Percentiles rank a stretch among this genome's conserved stretches.
phyloP scores from a whole-genome alignment of 2,797 vertebrate genomes.

The Capromys pilorides region DNA sequence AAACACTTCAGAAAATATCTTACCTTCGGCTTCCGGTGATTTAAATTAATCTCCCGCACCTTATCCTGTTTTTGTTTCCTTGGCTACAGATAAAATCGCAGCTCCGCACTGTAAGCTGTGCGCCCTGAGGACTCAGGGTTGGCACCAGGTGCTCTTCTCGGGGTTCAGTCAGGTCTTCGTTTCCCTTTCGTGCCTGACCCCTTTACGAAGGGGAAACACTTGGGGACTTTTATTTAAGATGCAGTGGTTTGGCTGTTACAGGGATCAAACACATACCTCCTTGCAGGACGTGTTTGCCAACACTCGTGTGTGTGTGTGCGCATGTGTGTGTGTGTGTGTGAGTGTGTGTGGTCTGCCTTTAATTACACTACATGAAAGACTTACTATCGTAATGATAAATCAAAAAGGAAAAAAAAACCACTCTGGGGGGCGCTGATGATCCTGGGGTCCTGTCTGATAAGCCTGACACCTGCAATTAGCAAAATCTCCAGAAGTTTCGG shows the following conservation, averaged over 20 bases:
- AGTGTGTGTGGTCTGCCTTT: neutral
- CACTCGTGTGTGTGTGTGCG: rapidly evolving
- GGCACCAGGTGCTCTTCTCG: neutral
- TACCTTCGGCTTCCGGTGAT: neutral
- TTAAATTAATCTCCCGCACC: neutral
- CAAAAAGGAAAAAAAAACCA: neutral
- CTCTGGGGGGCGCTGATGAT: neutral
- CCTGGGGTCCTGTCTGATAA: neutral
- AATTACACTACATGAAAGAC: neutral
- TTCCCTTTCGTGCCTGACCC: neutral
- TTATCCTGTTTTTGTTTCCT: neutral
- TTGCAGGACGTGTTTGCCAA: too few relatives aligned
- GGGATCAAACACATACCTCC: neutral
- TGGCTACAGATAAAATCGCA: neutral
- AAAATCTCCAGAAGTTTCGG: neutral
- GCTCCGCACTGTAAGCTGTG: neutral
- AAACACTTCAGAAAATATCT: neutral
- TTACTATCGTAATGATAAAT: too few relatives aligned
- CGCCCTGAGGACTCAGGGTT: rapidly evolving
- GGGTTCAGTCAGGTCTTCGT: neutral
- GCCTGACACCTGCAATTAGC: neutral
- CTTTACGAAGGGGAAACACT: neutral
- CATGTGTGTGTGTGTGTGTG: too few relatives aligned
- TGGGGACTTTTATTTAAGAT: neutral
- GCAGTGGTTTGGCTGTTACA: too few relatives aligned